Conservation (phyloP, 2,113 vertebrate species). For the Tragelaphus strepsiceros region DNA sequence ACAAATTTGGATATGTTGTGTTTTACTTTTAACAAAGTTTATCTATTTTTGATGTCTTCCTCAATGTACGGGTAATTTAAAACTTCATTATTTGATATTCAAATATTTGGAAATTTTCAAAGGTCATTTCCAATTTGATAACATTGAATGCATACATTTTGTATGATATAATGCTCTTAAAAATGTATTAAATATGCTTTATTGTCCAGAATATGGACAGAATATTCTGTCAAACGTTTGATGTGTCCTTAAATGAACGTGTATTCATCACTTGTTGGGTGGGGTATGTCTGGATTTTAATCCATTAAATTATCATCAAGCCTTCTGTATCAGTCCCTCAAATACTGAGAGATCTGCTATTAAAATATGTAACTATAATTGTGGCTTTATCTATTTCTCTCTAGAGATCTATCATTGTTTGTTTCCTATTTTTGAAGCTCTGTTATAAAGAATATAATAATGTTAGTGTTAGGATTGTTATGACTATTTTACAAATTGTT, state of each 20-base stretch:
- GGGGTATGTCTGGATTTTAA: not conserved
- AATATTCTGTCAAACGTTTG: not conserved
- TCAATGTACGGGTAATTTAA: not conserved
- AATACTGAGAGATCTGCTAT: not conserved
- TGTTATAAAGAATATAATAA: not conserved
- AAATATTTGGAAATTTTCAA: not conserved
- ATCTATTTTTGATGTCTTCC: not conserved
- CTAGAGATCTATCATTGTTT: not conserved
- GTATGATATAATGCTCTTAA: not conserved
- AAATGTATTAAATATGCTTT: not conserved
- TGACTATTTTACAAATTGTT: not conserved
- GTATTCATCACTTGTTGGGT: not conserved
- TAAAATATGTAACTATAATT: not conserved
- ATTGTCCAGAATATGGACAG: not conserved
- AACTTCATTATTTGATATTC: not conserved
- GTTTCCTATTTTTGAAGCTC: not conserved
- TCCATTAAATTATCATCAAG: not conserved
- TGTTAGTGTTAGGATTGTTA: not conserved
- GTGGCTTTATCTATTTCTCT: not conserved
- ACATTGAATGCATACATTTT: not conserved
- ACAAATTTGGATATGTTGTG: not conserved
- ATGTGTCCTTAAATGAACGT: not conserved
- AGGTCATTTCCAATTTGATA: not conserved
- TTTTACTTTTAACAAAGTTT: not conserved
- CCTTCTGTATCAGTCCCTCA: not conserved